These are phyloP conservation scores for Mormyrus hasselquistii DNA, from an alignment of 2,797 vertebrate species.

Conservation along the genomic window DNA sequence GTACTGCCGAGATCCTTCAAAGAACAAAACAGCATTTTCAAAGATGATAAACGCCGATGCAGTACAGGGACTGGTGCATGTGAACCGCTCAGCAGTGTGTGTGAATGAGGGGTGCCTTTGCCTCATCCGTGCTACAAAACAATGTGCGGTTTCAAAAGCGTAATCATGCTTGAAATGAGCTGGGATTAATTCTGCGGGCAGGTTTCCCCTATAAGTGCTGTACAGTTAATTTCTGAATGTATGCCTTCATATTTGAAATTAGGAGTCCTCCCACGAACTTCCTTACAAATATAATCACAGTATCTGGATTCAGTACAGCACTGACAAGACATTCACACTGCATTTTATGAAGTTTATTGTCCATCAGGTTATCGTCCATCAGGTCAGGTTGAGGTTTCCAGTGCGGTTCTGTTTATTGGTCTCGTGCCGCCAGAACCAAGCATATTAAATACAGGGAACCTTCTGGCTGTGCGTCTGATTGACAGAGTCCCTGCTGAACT, in stretches of 20 bases:
- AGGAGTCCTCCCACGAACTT: neutral
- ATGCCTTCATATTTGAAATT: neutral
- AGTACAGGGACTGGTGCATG: neutral
- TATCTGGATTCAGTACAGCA: neutral
- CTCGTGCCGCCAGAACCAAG: neutral
- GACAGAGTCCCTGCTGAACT: neutral
- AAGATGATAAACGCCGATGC: neutral
- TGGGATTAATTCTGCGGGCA: neutral
- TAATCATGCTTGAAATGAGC: neutral
- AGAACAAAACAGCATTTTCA: slow-evolving; percentile 1
- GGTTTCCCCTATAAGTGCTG: neutral
- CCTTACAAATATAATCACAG: neutral
- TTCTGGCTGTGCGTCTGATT: neutral
- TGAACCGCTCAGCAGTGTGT: too few relatives aligned
- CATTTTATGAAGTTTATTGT: neutral
- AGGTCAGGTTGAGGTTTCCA: neutral
- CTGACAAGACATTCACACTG: neutral
- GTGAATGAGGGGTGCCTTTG: neutral
- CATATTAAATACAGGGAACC: neutral
- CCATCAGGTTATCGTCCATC: neutral
- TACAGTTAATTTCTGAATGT: neutral
- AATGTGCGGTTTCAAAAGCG: neutral
- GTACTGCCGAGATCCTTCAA: neutral
- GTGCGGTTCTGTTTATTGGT: neutral
- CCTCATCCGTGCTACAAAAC: neutral